Percentiles rank a stretch among this genome's conserved stretches.
These are phyloP conservation scores for Hydrozoanthus tunicans DNA, from an alignment of 64 coral and sea anemone species.

Conservation along the genomic window DNA sequence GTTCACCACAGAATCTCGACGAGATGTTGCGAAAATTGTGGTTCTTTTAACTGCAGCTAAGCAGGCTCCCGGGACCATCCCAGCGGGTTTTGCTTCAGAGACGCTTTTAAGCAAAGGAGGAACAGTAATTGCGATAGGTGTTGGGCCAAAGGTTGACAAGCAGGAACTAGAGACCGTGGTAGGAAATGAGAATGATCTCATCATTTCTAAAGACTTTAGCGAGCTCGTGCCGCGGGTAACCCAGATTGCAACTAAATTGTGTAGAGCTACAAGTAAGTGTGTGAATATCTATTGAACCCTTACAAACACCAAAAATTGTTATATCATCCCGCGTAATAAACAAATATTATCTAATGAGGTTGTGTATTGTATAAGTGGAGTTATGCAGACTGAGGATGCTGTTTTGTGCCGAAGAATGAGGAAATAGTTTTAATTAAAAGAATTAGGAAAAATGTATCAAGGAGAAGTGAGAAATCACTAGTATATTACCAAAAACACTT, in stretches of 20 bases:
- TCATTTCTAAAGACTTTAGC: slow-evolving; percentile 15
- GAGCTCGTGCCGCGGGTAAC: slow-evolving; percentile 12
- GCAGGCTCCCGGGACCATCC: not conserved
- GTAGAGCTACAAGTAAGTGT: slow-evolving; percentile 11
- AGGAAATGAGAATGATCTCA: not conserved
- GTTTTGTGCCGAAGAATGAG: too few relatives aligned
- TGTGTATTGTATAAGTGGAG: too few relatives aligned
- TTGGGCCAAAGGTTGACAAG: not conserved
- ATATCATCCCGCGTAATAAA: too few relatives aligned
- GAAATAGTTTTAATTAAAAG: too few relatives aligned
- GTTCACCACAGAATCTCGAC: not conserved
- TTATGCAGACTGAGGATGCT: too few relatives aligned
- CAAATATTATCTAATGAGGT: too few relatives aligned
- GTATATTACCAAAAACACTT: too few relatives aligned
- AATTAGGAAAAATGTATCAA: too few relatives aligned
- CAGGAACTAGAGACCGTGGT: not conserved
- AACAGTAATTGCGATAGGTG: not conserved
- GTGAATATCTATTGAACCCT: too few relatives aligned
- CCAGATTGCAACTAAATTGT: not conserved
- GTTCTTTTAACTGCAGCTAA: slow-evolving; percentile 1
- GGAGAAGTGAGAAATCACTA: too few relatives aligned
- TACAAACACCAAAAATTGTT: too few relatives aligned
- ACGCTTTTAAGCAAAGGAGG: not conserved
- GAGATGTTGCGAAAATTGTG: not conserved
- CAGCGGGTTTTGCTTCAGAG: slow-evolving; percentile 2